Evolutionary conservation across 2,113 vertebrate genomes (phyloP), one percentile per base, ranked within the genome.

Genomic region (Amblyopsis rosae): DNA sequence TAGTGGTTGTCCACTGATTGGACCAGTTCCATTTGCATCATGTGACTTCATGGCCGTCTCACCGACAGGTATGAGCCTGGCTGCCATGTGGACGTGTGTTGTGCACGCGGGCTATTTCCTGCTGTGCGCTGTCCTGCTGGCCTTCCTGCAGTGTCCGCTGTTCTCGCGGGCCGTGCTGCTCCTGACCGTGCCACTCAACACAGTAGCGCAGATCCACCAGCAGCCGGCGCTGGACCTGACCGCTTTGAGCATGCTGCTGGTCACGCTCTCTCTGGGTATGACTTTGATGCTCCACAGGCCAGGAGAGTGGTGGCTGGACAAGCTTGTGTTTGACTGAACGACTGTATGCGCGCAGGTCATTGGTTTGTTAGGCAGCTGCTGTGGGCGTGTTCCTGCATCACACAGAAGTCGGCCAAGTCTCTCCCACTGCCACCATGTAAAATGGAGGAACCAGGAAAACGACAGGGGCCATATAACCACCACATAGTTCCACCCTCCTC

Each of bases 121-220:
- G 2, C 55, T 95, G 50, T 79, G 87, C 6, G 89, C 93, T 0
- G 50, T 89, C 0, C 77, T 94, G 2, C 85, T 95, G 83, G 89
- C 91, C 0, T 95, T 95, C 76, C 89, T 95, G 73, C 91, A 85
- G 26, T 89, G 88, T 16, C 86, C 90, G 0, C 81, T 41, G 0
- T 91, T 90, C 6, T 79, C 92, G 7, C 86, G 78, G 0, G 80
- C 86, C 6, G 12, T 79, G 72, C 79, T 95, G 57, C 84, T 96
- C 61, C 50, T 95, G 69, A 72, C 87, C 0, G 92, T 96, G 0
- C 4, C 87, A 1, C 80, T 93, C 4, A 93, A 95, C 0, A 61
- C 88, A 0, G 81, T 90, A 0, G 81, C 88, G 0, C 90, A 95
- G 77, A 54, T 95, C 69, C 89, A 94, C 85, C 90, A 91, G 53